These are phyloP conservation scores for Drosophila lacicola DNA, from an alignment of 2,888 invertebrate genomes.

Conservation along the genomic window DNA sequence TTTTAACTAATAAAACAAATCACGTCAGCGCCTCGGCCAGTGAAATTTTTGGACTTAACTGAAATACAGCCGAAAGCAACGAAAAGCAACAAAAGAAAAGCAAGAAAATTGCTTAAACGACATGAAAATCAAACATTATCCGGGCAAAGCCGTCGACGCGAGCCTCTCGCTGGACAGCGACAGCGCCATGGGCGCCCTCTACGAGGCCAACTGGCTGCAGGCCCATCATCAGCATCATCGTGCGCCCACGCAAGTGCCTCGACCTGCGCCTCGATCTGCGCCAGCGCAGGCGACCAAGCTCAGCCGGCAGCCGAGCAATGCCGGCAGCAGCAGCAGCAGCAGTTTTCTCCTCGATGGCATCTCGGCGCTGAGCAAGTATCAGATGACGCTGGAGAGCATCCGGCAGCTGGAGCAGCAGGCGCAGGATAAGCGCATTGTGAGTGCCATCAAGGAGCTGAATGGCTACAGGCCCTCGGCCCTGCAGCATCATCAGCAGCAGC, in stretches of 20 bases:
- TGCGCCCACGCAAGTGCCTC: constrained; percentile 3
- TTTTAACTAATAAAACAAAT: constrained; percentile 57
- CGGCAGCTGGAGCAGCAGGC: constrained; percentile 86
- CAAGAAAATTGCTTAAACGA: constrained; percentile 37
- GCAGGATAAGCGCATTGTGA: constrained; percentile 84
- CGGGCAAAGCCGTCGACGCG: constrained; percentile 91
- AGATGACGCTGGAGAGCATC: constrained; percentile 86
- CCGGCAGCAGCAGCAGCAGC: constrained; percentile 36
- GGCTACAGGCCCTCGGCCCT: constrained; percentile 88
- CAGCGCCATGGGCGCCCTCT: constrained; percentile 90
- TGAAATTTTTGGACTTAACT: constrained; percentile 53
- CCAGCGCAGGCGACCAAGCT: constrained; percentile 28
- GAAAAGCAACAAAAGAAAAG: constrained; percentile 9
- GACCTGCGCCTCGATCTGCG: constrained; percentile 19
- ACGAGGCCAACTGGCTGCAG: constrained; percentile 94
- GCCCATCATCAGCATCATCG: constrained; percentile 85
- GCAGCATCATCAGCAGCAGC: constrained; percentile 86
- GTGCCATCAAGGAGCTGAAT: constrained; percentile 88
- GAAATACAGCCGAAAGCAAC: constrained; percentile 14
- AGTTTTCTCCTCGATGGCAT: constrained; percentile 80
- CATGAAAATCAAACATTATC: constrained; percentile 94
- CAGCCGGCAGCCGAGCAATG: constrained; percentile 59
- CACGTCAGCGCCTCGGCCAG: constrained; percentile 59
- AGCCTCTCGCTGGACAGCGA: constrained; percentile 89
- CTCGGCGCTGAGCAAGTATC: constrained; percentile 87